Evolutionary conservation across 2,113 vertebrate species (phyloP).

Genomic region (Brachypteracias leptosomus): DNA sequence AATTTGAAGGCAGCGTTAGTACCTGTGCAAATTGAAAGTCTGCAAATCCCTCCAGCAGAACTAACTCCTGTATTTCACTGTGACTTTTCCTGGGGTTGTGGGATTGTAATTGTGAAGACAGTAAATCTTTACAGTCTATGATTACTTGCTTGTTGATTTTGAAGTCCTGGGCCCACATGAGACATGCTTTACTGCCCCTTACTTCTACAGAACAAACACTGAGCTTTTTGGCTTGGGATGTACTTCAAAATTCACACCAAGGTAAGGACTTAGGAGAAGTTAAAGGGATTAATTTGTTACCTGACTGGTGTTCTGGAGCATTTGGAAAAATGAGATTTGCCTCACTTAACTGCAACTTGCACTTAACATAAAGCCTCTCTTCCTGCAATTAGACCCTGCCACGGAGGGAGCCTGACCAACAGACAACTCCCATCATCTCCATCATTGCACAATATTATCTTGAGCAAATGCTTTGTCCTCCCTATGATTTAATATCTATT

Average conservation of each 20-base stretch:
- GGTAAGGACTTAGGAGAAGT: background rate
- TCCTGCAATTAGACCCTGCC: background rate
- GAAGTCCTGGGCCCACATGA: background rate
- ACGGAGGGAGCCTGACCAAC: accelerated
- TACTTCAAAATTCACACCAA: background rate
- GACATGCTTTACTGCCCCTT: background rate
- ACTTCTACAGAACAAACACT: background rate
- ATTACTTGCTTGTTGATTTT: background rate
- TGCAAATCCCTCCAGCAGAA: background rate
- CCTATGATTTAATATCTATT: background rate
- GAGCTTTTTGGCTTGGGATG: background rate
- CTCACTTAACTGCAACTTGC: background rate
- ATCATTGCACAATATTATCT: accelerated
- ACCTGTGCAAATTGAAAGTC: background rate
- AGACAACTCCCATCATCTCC: accelerated
- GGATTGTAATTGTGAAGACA: background rate
- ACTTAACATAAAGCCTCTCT: background rate
- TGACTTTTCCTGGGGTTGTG: background rate
- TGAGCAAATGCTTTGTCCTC: background rate
- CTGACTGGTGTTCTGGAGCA: background rate
- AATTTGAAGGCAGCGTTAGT: background rate
- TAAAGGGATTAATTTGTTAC: background rate
- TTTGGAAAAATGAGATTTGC: background rate
- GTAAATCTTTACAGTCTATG: background rate
- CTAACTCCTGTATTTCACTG: background rate